phyloP scores from a whole-genome alignment of 2,113 vertebrate genomes.

The Larimichthys crocea region DNA sequence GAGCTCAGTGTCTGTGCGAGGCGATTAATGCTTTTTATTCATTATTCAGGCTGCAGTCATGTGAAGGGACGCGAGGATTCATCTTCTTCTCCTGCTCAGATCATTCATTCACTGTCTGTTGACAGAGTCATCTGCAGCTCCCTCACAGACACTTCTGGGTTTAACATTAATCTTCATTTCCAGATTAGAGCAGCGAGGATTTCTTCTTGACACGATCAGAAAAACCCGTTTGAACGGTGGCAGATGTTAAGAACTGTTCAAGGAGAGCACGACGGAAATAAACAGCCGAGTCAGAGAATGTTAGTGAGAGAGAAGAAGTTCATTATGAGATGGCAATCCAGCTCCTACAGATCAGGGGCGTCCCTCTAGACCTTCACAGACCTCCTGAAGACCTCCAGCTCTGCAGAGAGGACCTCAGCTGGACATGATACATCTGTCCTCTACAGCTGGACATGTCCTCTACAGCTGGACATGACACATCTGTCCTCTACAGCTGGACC shows the following conservation, averaged over 20 bases:
- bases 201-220: background rate
- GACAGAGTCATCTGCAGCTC: constrained; percentile 37
- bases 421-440: too few relatives aligned
- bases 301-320: too few relatives aligned
- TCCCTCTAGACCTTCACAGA: too few relatives aligned
- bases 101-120: constrained; percentile 5
- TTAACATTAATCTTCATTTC: constrained; percentile 32
- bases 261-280: background rate
- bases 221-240: background rate
- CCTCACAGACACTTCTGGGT: constrained; percentile 2
- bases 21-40: constrained; percentile 15
- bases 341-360: too few relatives aligned
- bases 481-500: too few relatives aligned
- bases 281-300: background rate
- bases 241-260: background rate
- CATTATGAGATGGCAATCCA: too few relatives aligned
- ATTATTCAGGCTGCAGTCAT: background rate
- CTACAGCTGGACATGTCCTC: too few relatives aligned
- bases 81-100: background rate
- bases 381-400: too few relatives aligned
- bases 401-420: too few relatives aligned
- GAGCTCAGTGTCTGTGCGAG: background rate
- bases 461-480: too few relatives aligned
- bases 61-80: background rate
- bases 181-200: constrained; percentile 4